Base-by-base conservation (phyloP, 2,888 invertebrate species). In the Caenorhabditis afra region DNA sequence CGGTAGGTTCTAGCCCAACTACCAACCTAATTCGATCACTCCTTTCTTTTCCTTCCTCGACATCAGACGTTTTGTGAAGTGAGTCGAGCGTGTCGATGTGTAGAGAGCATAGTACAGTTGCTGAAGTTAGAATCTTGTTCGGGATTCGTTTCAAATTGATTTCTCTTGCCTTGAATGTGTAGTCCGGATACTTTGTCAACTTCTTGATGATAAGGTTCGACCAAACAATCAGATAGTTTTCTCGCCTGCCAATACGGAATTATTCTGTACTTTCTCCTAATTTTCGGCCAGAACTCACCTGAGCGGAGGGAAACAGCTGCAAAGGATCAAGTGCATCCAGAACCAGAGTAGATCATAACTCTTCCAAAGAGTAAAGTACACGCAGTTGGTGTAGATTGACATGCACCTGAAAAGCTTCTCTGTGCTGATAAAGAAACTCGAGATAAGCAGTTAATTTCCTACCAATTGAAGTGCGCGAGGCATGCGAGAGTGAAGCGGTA, bases 291-390 rank as follows among this genome's bases (percentile, higher is more conserved):
- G 29, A 29, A 12, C 49, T 39, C 20, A 86, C 50, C 87, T 73
- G 10, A 89, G 79, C 39, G 85, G 85, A 12, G 85, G 84, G 47
- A 90, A 87, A 58, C 89, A 89, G 58, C 78, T 79, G 50, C 89
- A 90, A 0, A 89, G 76, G 8, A 83, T 66, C 23, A 90, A 64
- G 77, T 89, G 89, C 85, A 83, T 84, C 89, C 89, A 89, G 66
- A 89, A 89, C 89, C 89, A 89, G 12, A 89, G 73, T 18, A 89
- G 74, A 84, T 89, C 89, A 79, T 88, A 89, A 39, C 80, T 80
- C 73, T 89, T 89, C 89, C 89, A 89, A 20, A 89, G 59, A 16
- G 84, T 81, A 55, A 90, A 89, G 73, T 86, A 89, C 52, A 86
- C 84, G 68, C 89, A 89, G 57, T 87, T 88, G 14, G 87, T 82